Evolutionary conservation across 2,797 vertebrate genomes (phyloP).

Genomic region (Peromyscus attwateri): DNA sequence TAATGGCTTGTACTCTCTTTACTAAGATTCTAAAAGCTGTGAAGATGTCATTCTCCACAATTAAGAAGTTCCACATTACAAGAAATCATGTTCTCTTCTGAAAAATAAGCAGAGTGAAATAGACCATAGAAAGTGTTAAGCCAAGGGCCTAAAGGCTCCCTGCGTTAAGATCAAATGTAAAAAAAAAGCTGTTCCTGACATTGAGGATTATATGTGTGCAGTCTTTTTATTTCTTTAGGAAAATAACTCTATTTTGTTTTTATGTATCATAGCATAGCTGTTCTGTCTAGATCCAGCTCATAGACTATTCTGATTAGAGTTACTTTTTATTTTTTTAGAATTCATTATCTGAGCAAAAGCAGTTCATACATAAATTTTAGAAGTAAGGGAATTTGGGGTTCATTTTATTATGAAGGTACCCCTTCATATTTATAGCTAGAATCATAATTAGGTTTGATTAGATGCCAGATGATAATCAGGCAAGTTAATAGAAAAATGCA

Average conservation of each 20-base stretch:
- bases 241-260: not conserved
- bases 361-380: not conserved
- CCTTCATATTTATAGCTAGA: not conserved
- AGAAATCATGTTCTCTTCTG: not conserved
- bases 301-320: slow-evolving; percentile 30
- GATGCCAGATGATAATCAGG: not conserved
- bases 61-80: not conserved
- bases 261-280: not conserved
- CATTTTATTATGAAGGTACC: not conserved
- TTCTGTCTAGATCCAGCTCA: slow-evolving; percentile 25
- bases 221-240: slow-evolving; percentile 36
- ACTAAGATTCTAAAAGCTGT: not conserved
- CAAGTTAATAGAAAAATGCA: slow-evolving; percentile 42
- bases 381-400: not conserved
- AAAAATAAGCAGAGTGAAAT: slow-evolving; percentile 45
- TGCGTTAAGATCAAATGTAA: not conserved
- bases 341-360: slow-evolving; percentile 27
- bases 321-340: not conserved
- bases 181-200: slow-evolving; percentile 39
- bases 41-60: slow-evolving; percentile 26
- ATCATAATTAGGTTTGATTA: slow-evolving; percentile 10
- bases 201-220: not conserved
- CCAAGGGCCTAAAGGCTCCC: not conserved
- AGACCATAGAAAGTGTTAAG: not conserved
- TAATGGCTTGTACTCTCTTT: not conserved